Conservation (phyloP, 2,113 vertebrate genomes). For the Actinemys pallida region DNA sequence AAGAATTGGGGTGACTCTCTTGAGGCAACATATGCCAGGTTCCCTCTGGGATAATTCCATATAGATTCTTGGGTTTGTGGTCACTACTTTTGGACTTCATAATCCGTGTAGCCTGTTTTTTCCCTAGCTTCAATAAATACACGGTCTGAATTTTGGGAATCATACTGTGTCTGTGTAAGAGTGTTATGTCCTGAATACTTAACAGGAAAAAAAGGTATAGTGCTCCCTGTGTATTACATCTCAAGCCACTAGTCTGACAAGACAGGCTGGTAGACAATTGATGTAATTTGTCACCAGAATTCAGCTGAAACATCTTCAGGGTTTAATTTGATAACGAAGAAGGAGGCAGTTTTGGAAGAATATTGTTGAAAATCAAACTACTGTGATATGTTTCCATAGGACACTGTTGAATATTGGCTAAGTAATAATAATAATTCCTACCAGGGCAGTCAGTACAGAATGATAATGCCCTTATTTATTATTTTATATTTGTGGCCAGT, state of each 20-base stretch:
- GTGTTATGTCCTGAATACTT: conserved; percentile 26
- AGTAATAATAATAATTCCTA: conserved; percentile 72
- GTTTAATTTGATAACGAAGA: conserved; percentile 18
- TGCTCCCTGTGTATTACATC: conserved; percentile 38
- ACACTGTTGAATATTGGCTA: conserved; percentile 66
- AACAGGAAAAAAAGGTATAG: conserved; percentile 31
- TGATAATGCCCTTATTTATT: conserved; percentile 62
- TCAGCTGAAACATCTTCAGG: conserved; percentile 35
- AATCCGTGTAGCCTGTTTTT: conserved; percentile 37
- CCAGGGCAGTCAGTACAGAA: conserved; percentile 52
- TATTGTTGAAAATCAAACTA: conserved; percentile 45
- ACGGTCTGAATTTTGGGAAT: conserved; percentile 29
- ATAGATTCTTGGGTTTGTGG: conserved; percentile 24
- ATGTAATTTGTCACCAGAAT: conserved; percentile 61
- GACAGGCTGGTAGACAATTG: conserved; percentile 50
- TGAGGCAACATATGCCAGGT: conserved; percentile 39
- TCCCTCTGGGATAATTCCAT: conserved; percentile 9
- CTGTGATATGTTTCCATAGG: conserved; percentile 50
- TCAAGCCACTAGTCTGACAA: conserved; percentile 37
- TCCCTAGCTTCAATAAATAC: conserved; percentile 29
- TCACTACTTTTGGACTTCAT: conserved; percentile 44
- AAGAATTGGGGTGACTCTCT: conserved; percentile 14
- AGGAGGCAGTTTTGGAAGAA: conserved; percentile 37
- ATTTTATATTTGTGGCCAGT: conserved; percentile 64
- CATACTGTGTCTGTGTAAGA: neutral